Percentiles rank a stretch among this genome's conserved stretches.
Conservation (phyloP, 2,797 vertebrate genomes). For the Scarus forsteni region DNA sequence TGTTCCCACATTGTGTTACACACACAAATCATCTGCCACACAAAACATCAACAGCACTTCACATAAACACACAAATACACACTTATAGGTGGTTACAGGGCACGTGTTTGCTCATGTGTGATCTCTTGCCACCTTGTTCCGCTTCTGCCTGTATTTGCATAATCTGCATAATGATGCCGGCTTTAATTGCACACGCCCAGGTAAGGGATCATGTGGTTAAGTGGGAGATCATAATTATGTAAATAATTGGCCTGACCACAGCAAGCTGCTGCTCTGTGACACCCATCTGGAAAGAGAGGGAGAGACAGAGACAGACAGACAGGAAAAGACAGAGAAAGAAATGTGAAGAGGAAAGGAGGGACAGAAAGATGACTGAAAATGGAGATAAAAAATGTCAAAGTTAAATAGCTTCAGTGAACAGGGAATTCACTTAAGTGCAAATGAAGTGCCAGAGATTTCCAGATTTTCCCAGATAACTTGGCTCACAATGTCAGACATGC, state of each 20-base stretch:
- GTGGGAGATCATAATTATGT: slow-evolving; percentile 99
- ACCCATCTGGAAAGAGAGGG: slow-evolving; percentile 90
- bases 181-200: slow-evolving; percentile 96
- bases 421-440: neutral
- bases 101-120: slow-evolving; percentile 77
- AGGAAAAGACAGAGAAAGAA: slow-evolving; percentile 10
- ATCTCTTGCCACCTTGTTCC: slow-evolving; percentile 88
- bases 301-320: slow-evolving; percentile 25
- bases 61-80: slow-evolving; percentile 1
- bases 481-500: too few relatives aligned
- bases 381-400: slow-evolving; percentile 14
- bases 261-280: slow-evolving; percentile 95
- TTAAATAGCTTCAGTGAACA: neutral
- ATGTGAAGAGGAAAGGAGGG: slow-evolving; percentile 12
- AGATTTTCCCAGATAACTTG: too few relatives aligned
- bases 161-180: slow-evolving; percentile 97
- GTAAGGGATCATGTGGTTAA: slow-evolving; percentile 99
- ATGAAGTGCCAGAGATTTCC: too few relatives aligned
- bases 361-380: slow-evolving; percentile 14
- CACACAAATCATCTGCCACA: slow-evolving; percentile 8
- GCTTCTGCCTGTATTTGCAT: slow-evolving; percentile 92
- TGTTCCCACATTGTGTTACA: slow-evolving; percentile 39
- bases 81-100: slow-evolving; percentile 46
- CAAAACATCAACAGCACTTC: neutral
- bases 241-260: slow-evolving; percentile 98